Percentiles rank a stretch among this genome's conserved stretches.
Conservation (phyloP, 2,797 vertebrate species). For the Fistularia tabacaria region DNA sequence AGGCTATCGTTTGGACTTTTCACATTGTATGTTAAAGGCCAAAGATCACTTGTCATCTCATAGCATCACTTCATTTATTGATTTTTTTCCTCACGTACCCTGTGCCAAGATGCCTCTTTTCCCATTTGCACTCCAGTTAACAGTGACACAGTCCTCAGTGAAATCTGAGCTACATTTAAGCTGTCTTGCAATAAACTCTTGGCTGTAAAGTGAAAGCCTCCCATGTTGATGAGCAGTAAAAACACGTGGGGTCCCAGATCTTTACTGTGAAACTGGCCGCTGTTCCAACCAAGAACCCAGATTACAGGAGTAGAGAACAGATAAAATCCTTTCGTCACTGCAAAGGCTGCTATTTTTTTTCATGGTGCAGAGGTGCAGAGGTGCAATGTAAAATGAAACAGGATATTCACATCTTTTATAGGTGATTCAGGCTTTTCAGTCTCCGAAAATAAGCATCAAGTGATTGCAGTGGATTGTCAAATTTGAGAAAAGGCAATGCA, state of each 20-base stretch:
- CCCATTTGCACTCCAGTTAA: slow-evolving; percentile 55
- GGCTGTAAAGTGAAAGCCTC: slow-evolving; percentile 73
- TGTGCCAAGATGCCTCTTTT: slow-evolving; percentile 27
- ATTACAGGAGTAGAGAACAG: slow-evolving; percentile 23
- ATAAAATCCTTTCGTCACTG: slow-evolving; percentile 19
- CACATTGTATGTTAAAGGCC: too few relatives aligned
- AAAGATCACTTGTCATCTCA: too few relatives aligned
- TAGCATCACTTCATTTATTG: background rate
- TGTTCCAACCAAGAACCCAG: slow-evolving; percentile 39
- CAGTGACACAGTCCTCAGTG: slow-evolving; percentile 61
- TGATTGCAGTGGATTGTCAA: slow-evolving; percentile 44
- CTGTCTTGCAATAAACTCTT: slow-evolving; percentile 67
- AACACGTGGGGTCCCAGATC: slow-evolving; percentile 69
- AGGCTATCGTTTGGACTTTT: too few relatives aligned
- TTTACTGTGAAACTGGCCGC: slow-evolving; percentile 57
- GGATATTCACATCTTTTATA: too few relatives aligned
- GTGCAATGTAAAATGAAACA: too few relatives aligned
- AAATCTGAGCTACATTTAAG: slow-evolving; percentile 75
- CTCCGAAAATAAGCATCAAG: slow-evolving; percentile 6
- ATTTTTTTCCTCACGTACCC: slow-evolving; percentile 2
- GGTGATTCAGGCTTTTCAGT: too few relatives aligned
- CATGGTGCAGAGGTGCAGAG: too few relatives aligned
- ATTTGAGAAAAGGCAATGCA: slow-evolving; percentile 57
- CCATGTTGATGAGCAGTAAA: slow-evolving; percentile 71
- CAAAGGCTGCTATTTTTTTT: too few relatives aligned